Evolutionary conservation across 2,888 invertebrate genomes (phyloP), one percentile per base, ranked within the genome.

Genomic region (Deilephila elpenor): DNA sequence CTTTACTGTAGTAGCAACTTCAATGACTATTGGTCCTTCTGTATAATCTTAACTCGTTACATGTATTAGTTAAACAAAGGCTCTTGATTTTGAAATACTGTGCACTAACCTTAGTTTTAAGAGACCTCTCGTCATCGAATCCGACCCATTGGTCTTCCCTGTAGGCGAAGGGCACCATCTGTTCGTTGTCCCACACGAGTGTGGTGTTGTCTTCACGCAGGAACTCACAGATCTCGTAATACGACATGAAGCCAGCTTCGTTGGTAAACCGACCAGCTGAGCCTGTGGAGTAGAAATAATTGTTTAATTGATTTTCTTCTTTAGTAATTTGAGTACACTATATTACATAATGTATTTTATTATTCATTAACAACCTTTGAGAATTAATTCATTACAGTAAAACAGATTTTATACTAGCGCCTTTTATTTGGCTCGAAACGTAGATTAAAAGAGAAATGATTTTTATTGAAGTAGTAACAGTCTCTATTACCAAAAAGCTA

Each of bases 121-220:
- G 95, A 81, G 98, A 98, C 80, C 98, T 96, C 84, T 98, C 98
- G 84, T 99, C 98, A 85, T 99, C 98, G 82, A 98, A 99, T 75
- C 98, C 98, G 44, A 98, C 98, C 98, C 98, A 98, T 82, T 98
- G 98, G 89, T 98, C 97, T 6, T 96, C 97, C 78, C 97, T 96
- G 91, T 98, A 98, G 0, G 98, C 98, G 88, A 99, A 99, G 11
- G 99, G 99, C 73, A 98, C 98, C 95, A 98, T 98, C 86, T 98
- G 98, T 82, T 98, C 98, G 78, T 98, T 98, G 87, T 98, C 98
- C 98, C 98, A 99, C 0, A 98, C 98, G 5, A 98, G 95, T 0
- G 98, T 98, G 0, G 98, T 98, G 87, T 98, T 98, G 80, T 98
- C 97, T 78, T 97, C 97, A 74, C 97, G 97, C 62, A 99, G 94